phyloP scores from a whole-genome alignment of 2,113 vertebrate species.

The Butastur rufipennis region DNA sequence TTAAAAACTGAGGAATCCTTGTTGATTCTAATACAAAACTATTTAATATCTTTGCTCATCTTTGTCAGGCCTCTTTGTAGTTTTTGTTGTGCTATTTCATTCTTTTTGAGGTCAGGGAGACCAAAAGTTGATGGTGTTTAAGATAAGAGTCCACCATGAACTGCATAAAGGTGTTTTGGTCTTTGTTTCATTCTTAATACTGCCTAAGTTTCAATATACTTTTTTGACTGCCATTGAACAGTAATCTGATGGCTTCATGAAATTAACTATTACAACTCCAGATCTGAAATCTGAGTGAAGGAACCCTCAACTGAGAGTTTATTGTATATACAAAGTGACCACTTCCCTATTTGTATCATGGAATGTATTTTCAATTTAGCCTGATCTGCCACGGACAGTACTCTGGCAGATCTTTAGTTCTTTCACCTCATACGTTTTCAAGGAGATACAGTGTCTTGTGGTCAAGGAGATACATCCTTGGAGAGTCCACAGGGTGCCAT shows the following conservation, averaged over 20 bases:
- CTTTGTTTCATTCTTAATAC: not conserved
- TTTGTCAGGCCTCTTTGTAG: not conserved
- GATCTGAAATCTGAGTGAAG: not conserved
- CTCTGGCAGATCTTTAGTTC: not conserved
- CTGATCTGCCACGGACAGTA: not conserved
- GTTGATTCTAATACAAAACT: not conserved
- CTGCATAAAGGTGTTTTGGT: not conserved
- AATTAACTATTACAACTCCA: not conserved
- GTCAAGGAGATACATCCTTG: not conserved
- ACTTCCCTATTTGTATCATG: not conserved
- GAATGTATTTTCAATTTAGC: not conserved
- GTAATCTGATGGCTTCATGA: not conserved
- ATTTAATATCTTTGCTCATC: not conserved
- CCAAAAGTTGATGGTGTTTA: not conserved
- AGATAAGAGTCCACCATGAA: not conserved
- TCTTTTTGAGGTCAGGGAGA: not conserved
- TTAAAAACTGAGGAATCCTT: not conserved
- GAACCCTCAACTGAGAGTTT: not conserved
- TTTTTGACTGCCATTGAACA: not conserved
- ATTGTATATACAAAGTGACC: too few relatives aligned
- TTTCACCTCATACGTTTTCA: fast-evolving
- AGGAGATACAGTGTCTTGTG: not conserved
- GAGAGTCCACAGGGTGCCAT: not conserved
- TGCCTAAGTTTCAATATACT: not conserved
- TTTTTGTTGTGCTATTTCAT: not conserved